These are phyloP conservation scores for Drosophila bifasciata DNA, from an alignment of 1,140 invertebrate genomes.

Conservation along the genomic window DNA sequence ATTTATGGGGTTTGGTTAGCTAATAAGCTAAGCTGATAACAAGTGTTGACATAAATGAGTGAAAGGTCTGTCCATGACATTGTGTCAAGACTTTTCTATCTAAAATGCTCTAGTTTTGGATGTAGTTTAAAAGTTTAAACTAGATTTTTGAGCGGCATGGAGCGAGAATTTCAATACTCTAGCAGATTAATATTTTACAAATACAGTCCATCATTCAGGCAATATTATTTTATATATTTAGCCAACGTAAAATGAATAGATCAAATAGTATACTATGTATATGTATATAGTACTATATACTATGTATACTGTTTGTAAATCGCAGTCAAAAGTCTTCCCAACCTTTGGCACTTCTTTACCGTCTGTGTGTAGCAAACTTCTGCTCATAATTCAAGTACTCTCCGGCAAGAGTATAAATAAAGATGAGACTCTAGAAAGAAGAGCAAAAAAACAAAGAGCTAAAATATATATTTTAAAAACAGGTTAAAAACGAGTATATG, in stretches of 20 bases:
- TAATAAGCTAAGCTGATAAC: conserved; percentile 12
- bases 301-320: too few relatives aligned
- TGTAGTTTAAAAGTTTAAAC: neutral
- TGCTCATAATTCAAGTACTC: neutral
- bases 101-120: conserved; percentile 2
- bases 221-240: too few relatives aligned
- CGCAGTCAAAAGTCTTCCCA: too few relatives aligned
- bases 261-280: too few relatives aligned
- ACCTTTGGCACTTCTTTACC: too few relatives aligned
- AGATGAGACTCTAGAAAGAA: conserved; percentile 33
- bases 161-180: neutral
- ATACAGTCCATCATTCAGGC: too few relatives aligned
- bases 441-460: conserved; percentile 23
- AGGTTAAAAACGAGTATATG: conserved; percentile 39
- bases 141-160: too few relatives aligned
- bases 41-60: conserved; percentile 14
- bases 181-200: too few relatives aligned
- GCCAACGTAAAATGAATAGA: neutral
- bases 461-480: conserved; percentile 40
- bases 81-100: conserved; percentile 6
- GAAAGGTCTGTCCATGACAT: conserved; percentile 3
- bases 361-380: neutral
- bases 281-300: too few relatives aligned
- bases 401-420: neutral
- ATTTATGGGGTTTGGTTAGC: conserved; percentile 2